A percentile compares a stretch with the other conserved stretches of the same genome.
phyloP scores from a whole-genome alignment of 2,113 vertebrate genomes.

The Chlamydotis undulata region DNA sequence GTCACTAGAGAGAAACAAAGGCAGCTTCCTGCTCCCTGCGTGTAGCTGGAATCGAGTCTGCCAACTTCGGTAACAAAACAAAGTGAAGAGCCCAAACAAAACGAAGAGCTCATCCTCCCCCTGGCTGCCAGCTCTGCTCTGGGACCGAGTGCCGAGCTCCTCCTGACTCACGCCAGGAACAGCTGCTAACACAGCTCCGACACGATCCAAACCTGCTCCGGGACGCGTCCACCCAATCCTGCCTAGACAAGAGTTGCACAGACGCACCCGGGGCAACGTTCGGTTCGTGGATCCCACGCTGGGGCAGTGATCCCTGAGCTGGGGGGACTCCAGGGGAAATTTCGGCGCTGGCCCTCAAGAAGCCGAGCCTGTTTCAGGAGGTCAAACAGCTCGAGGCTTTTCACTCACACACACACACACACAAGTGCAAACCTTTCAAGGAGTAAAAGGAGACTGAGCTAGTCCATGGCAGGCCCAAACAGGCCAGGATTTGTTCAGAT shows the following conservation, averaged over 20 bases:
- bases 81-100: not conserved
- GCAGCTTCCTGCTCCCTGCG: not conserved
- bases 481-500: too few species aligned
- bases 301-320: not conserved
- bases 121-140: not conserved
- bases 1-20: not conserved
- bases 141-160: fast-evolving
- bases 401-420: not conserved
- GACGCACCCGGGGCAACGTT: fast-evolving
- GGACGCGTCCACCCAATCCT: not conserved
- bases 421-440: fast-evolving
- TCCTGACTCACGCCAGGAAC: not conserved
- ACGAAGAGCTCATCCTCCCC: not conserved
- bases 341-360: fast-evolving
- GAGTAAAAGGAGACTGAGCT: not conserved
- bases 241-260: fast-evolving
- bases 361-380: not conserved
- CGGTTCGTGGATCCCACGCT: fast-evolving
- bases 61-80: not conserved
- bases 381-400: not conserved
- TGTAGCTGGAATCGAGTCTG: fast-evolving
- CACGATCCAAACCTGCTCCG: fast-evolving
- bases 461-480: fast-evolving
- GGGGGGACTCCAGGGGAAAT: not conserved
- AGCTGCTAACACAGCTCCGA: not conserved